Evolutionary conservation across 2,797 vertebrate genomes (phyloP), one percentile per base, ranked within the genome.

Genomic region (Macropodus opercularis): DNA sequence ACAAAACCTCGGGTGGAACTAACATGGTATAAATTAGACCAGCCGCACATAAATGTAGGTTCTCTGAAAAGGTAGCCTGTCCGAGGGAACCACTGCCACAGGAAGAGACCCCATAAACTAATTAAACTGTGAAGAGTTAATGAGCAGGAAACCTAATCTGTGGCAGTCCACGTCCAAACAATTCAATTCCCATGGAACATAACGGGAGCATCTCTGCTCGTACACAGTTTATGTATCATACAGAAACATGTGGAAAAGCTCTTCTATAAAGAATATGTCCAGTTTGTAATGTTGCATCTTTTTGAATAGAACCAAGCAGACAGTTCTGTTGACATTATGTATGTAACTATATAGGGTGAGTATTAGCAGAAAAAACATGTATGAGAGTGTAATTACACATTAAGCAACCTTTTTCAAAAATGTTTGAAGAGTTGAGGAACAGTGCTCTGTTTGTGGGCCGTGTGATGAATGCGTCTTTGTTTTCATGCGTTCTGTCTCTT

Each of bases 131-230:
- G 17, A 32, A 69, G 36, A 71, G 54, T 44, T 72, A 81, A 79
- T 63, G 58, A 80, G 67, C 72, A 74, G 77, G 55, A 80, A 77
- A 83, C 59, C 44, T 38, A 58, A 77, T 68, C 58, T 68, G 56
- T 19, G 59, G 61, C 36, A 18, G 50, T 67, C 27, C 48, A 34
- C 46, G 52, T 69, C 63, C 68, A 63, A 50, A 69, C 48, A 67
- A 60, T 73, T 66, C 55, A 52, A 57, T 65, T 68, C 38, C 57
- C 52, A 26, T 41, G 58, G 31, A 73, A 50, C 58, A 29, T 36
- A 63, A 47, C 17, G 61, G 62, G 64, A 71, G 55, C 47, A 26
- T 69, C 53, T 77, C 36, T 56, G 61, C 46, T 55, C 35, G 31
- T 50, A 35, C 43, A 43, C 21, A 53, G 19, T 27, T 76, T 44